These are phyloP conservation scores for Salarias fasciatus DNA, from an alignment of 2,797 vertebrate species.

Conservation along the genomic window DNA sequence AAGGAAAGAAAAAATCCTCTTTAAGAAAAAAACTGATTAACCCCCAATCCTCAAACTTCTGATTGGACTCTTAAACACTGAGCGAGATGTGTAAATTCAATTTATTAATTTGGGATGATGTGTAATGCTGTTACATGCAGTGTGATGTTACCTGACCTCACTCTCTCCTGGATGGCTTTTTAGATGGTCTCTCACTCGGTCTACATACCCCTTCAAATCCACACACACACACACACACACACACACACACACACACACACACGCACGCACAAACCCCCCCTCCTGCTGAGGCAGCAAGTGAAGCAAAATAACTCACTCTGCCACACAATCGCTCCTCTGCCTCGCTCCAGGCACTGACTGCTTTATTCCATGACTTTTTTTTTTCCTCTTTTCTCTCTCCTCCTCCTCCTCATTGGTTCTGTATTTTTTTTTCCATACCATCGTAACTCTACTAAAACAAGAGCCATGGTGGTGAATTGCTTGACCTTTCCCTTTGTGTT, in stretches of 20 bases:
- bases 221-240: constrained; percentile 45
- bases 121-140: constrained; percentile 53
- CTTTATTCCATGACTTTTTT: constrained; percentile 76
- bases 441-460: constrained; percentile 82
- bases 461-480: constrained; percentile 78
- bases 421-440: constrained; percentile 62
- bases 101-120: constrained; percentile 52
- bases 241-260: constrained; percentile 22
- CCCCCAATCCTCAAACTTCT: constrained; percentile 39
- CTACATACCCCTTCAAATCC: constrained; percentile 50
- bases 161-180: constrained; percentile 62
- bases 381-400: constrained; percentile 8
- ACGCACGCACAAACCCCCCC: constrained; percentile 32
- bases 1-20: constrained; percentile 23
- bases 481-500: constrained; percentile 81
- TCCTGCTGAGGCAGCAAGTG: constrained; percentile 82
- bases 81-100: constrained; percentile 50
- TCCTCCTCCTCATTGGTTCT: constrained; percentile 55
- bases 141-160: constrained; percentile 73
- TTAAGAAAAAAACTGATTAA: constrained; percentile 55
- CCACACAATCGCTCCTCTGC: constrained; percentile 82
- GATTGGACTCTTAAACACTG: constrained; percentile 54
- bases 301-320: constrained; percentile 87
- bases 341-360: constrained; percentile 77
- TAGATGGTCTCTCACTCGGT: constrained; percentile 48